These are phyloP conservation scores for Centruroides vittatus DNA, from an alignment of 1,140 invertebrate genomes.

Conservation along the genomic window DNA sequence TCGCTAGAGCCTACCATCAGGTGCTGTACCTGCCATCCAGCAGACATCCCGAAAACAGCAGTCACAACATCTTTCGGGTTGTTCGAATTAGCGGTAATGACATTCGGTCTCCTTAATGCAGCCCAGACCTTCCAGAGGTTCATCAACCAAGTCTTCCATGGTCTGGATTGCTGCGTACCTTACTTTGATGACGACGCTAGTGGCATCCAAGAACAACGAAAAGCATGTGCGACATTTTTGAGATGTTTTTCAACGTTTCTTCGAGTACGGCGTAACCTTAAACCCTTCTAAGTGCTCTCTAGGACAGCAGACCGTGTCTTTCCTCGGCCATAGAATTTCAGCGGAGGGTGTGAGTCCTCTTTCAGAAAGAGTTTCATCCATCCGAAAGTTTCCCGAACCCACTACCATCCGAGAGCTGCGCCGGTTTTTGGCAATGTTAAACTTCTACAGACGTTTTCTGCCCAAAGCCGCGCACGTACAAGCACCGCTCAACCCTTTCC, in stretches of 20 bases:
- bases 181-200: constrained; percentile 14
- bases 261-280: constrained; percentile 1
- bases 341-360: not conserved
- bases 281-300: constrained; percentile 4
- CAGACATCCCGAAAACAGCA: not conserved
- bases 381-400: not conserved
- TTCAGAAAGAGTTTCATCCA: not conserved
- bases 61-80: constrained; percentile 18
- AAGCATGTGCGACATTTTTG: constrained; percentile 1
- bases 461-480: not conserved
- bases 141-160: constrained; percentile 6
- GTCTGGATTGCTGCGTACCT: not conserved
- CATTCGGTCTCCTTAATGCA: constrained; percentile 23
- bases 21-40: not conserved
- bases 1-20: not conserved
- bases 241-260: constrained; percentile 1
- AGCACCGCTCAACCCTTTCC: not conserved
- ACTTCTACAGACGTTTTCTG: not conserved
- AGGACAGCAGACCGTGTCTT: not conserved
- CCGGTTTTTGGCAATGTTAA: not conserved
- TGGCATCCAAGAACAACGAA: not conserved
- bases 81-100: constrained; percentile 20
- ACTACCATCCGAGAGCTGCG: not conserved
- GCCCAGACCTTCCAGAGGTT: constrained; percentile 16
- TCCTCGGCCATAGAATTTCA: constrained; percentile 5